Conservation (phyloP, 2,888 invertebrate species). For the Drosophila siamana region DNA sequence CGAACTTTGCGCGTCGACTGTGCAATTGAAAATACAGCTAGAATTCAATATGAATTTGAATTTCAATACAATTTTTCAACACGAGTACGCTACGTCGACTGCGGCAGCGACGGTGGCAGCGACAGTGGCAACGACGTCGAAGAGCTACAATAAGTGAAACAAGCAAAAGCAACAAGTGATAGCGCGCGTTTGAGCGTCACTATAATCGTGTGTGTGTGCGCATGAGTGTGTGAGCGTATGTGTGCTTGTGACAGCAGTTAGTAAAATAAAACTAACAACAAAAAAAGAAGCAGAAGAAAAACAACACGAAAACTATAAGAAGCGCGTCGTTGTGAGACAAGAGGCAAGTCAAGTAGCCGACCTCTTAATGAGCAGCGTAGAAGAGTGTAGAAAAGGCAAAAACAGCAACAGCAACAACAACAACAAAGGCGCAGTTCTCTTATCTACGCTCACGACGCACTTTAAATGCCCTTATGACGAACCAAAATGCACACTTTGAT, state of each 20-base stretch:
- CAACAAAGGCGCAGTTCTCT: background rate
- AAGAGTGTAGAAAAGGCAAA: conserved; percentile 42
- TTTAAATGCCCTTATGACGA: conserved; percentile 13
- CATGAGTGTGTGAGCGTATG: conserved; percentile 4
- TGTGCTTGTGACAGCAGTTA: conserved; percentile 42
- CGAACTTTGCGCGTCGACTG: conserved; percentile 70
- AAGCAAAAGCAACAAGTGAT: conserved; percentile 76
- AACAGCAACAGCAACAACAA: conserved; percentile 17
- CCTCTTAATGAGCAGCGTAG: conserved; percentile 43
- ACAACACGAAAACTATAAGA: conserved; percentile 17
- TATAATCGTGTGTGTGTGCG: background rate
- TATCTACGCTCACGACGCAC: conserved; percentile 20
- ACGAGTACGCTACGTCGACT: conserved; percentile 30
- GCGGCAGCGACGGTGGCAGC: conserved; percentile 33
- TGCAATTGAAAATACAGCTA: conserved; percentile 76
- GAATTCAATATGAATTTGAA: conserved; percentile 75
- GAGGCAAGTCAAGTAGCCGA: conserved; percentile 47
- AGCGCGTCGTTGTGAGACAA: conserved; percentile 12
- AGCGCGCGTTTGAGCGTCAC: conserved; percentile 41
- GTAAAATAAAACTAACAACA: conserved; percentile 35
- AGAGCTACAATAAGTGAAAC: conserved; percentile 50
- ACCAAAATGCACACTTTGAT: too few relatives aligned
- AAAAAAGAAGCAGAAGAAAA: conserved; percentile 32
- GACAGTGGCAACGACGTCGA: conserved; percentile 35
- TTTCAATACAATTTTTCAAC: conserved; percentile 73